Evolutionary conservation across 2,797 vertebrate genomes (phyloP).

Genomic region (Spondyliosoma cantharus): DNA sequence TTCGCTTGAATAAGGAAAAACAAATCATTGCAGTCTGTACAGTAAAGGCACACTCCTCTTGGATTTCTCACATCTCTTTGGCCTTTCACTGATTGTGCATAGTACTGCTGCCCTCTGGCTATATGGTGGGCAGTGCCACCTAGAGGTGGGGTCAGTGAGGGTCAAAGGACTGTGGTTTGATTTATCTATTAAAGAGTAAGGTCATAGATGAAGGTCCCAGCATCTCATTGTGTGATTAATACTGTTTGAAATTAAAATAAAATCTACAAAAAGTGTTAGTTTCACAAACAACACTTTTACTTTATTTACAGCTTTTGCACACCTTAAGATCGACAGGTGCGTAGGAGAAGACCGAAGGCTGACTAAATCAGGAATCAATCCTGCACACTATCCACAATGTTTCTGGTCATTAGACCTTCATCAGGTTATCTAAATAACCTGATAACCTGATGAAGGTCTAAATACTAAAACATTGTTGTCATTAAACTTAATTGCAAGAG

Average conservation of each 20-base stretch:
- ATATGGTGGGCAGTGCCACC: slow-evolving; percentile 72
- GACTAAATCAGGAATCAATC: no score
- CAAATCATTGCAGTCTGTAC: background rate
- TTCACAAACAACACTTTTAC: background rate
- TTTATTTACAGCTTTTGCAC: background rate
- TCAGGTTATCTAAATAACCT: no score
- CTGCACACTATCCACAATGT: no score
- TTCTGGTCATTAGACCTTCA: no score
- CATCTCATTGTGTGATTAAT: background rate
- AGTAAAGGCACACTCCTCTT: background rate
- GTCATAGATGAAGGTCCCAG: background rate
- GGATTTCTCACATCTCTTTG: background rate
- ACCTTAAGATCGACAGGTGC: no score
- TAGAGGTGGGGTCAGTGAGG: slow-evolving; percentile 75
- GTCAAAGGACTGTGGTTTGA: slow-evolving; percentile 46
- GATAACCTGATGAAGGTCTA: no score
- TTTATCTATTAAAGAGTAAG: background rate
- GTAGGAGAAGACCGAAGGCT: no score
- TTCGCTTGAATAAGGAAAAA: background rate
- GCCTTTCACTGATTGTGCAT: background rate
- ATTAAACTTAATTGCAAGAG: no score
- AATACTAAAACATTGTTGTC: no score
- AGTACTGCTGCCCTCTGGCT: slow-evolving; percentile 18
- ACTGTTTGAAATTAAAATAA: background rate
- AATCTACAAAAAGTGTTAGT: background rate